These are phyloP conservation scores for Cheiracanthium punctorium DNA, from an alignment of 2,888 invertebrate genomes.

Conservation along the genomic window DNA sequence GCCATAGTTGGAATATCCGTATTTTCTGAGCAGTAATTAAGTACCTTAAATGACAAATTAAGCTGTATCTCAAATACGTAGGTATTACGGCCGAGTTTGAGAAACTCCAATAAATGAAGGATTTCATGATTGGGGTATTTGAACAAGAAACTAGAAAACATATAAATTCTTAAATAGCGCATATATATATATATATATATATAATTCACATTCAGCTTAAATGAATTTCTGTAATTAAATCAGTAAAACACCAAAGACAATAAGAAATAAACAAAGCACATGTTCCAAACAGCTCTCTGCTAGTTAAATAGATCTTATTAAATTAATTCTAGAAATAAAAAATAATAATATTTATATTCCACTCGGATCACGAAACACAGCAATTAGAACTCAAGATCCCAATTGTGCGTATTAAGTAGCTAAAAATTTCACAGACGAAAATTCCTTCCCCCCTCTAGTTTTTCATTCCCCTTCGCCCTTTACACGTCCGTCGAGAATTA, in stretches of 20 bases:
- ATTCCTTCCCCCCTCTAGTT: neutral
- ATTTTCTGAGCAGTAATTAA: no score
- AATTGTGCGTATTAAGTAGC: conserved; percentile 35
- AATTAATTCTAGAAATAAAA: conserved; percentile 46
- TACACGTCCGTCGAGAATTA: conserved; percentile 46
- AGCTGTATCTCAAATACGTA: no score
- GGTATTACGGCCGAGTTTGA: no score
- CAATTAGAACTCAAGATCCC: conserved; percentile 48
- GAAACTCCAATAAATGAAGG: no score
- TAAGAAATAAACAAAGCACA: neutral
- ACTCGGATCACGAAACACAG: conserved; percentile 50
- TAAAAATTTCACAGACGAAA: conserved; percentile 9
- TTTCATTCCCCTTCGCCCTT: conserved; percentile 4
- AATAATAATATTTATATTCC: conserved; percentile 22
- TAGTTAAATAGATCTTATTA: conserved; percentile 51
- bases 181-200: no score
- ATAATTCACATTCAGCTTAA: no score
- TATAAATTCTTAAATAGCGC: no score
- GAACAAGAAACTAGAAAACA: no score
- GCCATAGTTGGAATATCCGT: no score
- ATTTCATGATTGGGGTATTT: no score
- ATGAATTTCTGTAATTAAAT: no score
- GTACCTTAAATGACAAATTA: no score
- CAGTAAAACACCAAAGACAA: neutral
- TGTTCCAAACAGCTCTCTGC: neutral